phyloP scores from a whole-genome alignment of 2,888 invertebrate species.

The Ophion obscuratus region DNA sequence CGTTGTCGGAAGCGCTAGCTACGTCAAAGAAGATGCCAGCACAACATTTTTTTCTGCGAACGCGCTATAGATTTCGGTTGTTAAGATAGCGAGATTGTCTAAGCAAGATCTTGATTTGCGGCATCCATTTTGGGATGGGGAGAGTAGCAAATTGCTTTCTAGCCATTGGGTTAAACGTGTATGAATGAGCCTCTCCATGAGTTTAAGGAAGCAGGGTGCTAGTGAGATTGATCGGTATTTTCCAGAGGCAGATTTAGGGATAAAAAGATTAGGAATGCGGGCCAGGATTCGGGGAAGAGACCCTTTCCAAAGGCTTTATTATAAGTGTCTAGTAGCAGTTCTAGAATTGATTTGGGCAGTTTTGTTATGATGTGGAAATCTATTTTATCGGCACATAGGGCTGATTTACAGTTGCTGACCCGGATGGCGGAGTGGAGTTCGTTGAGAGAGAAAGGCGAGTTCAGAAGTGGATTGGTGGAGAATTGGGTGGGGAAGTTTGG shows the following conservation, averaged over 20 bases:
- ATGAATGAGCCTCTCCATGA: constrained; percentile 54
- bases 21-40: constrained; percentile 40
- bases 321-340: not conserved
- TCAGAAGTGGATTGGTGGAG: not conserved
- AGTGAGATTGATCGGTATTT: constrained; percentile 38
- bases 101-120: constrained; percentile 8
- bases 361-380: constrained; percentile 12
- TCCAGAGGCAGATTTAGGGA: constrained; percentile 24
- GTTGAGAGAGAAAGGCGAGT: not conserved
- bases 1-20: constrained; percentile 55
- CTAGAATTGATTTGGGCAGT: not conserved
- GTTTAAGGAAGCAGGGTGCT: constrained; percentile 40
- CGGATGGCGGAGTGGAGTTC: constrained; percentile 17
- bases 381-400: constrained; percentile 25
- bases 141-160: constrained; percentile 14
- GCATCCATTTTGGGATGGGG: constrained; percentile 35
- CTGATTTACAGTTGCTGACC: constrained; percentile 13
- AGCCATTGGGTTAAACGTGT: constrained; percentile 49
- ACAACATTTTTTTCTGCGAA: constrained; percentile 12
- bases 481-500: constrained; percentile 27
- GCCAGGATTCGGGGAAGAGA: constrained; percentile 11
- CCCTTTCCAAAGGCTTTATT: not conserved
- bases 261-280: constrained; percentile 33
- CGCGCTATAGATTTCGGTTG: constrained; percentile 25
- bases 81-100: constrained; percentile 46